A percentile compares a stretch with the other conserved stretches of the same genome.
phyloP scores from a whole-genome alignment of 2,888 invertebrate genomes.

The Keiferia lycopersicella region DNA sequence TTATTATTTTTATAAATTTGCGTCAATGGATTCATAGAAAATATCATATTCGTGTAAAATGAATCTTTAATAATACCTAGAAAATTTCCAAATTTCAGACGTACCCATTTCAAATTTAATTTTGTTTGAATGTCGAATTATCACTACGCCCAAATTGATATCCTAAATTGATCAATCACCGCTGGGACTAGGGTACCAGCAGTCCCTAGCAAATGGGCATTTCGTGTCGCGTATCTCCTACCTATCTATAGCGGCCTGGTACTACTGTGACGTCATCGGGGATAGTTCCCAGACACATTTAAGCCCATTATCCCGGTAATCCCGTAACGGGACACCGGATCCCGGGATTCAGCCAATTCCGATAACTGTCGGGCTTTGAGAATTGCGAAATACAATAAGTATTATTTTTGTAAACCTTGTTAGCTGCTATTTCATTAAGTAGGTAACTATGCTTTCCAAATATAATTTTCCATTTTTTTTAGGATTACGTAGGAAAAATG shows the following conservation, averaged over 20 bases:
- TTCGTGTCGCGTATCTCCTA: neutral
- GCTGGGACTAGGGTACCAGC: neutral
- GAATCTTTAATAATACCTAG: too few species aligned
- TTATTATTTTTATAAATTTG: too few species aligned
- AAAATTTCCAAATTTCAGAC: neutral
- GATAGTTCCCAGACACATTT: constrained; percentile 35
- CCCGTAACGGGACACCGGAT: constrained; percentile 44
- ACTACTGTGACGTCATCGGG: constrained; percentile 9
- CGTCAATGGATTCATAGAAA: too few species aligned
- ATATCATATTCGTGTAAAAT: too few species aligned
- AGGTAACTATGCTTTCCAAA: too few species aligned
- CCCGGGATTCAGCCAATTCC: constrained; percentile 39
- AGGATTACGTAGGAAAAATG: too few species aligned
- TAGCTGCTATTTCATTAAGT: neutral
- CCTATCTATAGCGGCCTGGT: too few species aligned
- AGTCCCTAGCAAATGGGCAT: constrained; percentile 12
- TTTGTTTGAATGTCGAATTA: neutral
- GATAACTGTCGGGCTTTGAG: constrained; percentile 41
- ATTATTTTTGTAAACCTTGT: neutral
- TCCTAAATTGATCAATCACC: neutral
- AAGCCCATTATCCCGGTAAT: constrained; percentile 46
- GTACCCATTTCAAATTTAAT: neutral
- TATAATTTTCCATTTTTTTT: too few species aligned
- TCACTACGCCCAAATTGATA: neutral
- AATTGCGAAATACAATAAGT: constrained; percentile 7